Conservation (phyloP, 2,113 vertebrate species). For the Heterochromis multidens region DNA sequence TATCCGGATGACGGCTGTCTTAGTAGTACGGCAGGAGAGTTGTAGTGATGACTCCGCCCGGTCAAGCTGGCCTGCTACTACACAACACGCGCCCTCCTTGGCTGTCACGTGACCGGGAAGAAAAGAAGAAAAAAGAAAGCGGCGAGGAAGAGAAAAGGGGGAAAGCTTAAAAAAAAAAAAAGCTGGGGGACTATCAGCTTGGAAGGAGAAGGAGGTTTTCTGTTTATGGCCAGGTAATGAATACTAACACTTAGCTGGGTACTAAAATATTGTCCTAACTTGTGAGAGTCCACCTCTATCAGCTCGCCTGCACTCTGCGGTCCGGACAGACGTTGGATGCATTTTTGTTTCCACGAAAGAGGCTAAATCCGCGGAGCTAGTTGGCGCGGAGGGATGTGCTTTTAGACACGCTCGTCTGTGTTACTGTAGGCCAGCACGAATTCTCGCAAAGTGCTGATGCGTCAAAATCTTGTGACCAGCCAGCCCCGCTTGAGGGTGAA, state of each 20-base stretch:
- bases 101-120: constrained; percentile 46
- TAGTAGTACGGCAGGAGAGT: accelerated
- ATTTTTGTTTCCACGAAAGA: neutral
- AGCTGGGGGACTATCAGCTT: neutral
- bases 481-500: constrained; percentile 4
- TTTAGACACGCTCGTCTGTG: neutral
- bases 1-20: neutral
- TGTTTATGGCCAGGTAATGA: constrained; percentile 1
- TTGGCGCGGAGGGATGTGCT: neutral
- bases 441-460: constrained; percentile 43
- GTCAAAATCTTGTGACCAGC: constrained; percentile 50
- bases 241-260: neutral
- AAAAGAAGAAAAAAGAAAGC: neutral
- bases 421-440: neutral
- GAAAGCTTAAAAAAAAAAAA: neutral
- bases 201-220: neutral
- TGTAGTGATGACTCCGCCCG: neutral
- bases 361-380: neutral
- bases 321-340: neutral
- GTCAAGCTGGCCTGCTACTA: accelerated
- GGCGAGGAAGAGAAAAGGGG: neutral
- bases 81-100: neutral
- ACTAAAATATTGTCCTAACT: no score
- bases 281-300: neutral
- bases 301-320: neutral